Conservation (phyloP, 2,888 invertebrate genomes). For the Aplocera efformata region DNA sequence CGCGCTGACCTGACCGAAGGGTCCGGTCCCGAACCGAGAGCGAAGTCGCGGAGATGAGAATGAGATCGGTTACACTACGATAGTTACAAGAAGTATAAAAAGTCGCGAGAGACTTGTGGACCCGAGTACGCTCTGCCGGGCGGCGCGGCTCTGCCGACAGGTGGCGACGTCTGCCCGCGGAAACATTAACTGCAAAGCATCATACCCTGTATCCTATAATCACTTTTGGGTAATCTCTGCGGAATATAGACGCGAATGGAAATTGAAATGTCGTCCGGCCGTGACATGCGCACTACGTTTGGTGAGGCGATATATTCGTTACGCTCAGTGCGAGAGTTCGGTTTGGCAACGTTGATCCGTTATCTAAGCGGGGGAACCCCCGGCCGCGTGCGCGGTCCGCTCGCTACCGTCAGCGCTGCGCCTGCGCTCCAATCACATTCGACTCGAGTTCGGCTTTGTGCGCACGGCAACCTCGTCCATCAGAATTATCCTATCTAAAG, state of each 20-base stretch:
- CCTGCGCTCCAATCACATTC: slow-evolving; percentile 17
- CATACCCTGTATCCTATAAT: slow-evolving; percentile 94
- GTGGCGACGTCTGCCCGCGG: slow-evolving; percentile 69
- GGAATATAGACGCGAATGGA: slow-evolving; percentile 73
- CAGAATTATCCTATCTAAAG: slow-evolving; percentile 26
- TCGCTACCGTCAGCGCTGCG: slow-evolving; percentile 21
- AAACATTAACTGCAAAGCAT: slow-evolving; percentile 91
- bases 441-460: slow-evolving; percentile 28
- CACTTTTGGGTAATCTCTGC: slow-evolving; percentile 83
- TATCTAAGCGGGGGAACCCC: slow-evolving; percentile 51
- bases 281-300: slow-evolving; percentile 60
- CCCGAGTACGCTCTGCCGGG: slow-evolving; percentile 48
- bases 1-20: slow-evolving; percentile 40
- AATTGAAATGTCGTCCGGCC: slow-evolving; percentile 46
- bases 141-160: slow-evolving; percentile 44
- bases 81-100: slow-evolving; percentile 72
- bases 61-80: slow-evolving; percentile 60
- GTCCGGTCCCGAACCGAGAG: slow-evolving; percentile 29
- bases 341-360: slow-evolving; percentile 73
- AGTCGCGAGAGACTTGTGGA: slow-evolving; percentile 75
- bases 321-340: slow-evolving; percentile 70
- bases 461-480: slow-evolving; percentile 21
- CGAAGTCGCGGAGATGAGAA: slow-evolving; percentile 55
- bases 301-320: slow-evolving; percentile 71
- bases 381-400: slow-evolving; percentile 35